Evolutionary conservation across 2,888 invertebrate species (phyloP), one percentile per base, ranked within the genome.

Genomic region (Ametastegia equiseti): DNA sequence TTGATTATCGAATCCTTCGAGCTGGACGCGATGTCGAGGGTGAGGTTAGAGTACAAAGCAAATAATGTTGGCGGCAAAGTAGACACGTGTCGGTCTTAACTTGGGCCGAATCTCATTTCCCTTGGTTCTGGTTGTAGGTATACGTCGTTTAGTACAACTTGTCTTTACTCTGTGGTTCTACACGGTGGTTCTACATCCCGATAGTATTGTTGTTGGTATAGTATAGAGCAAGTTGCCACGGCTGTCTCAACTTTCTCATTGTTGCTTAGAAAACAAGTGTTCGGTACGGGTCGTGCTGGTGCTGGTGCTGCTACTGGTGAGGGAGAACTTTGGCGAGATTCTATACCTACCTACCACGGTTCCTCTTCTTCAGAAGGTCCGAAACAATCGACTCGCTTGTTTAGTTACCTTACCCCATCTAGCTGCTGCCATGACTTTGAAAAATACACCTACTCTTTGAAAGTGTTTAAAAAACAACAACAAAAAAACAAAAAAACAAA

Each of bases 11-110:
- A n/a, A n/a, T n/a, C n/a, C n/a, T n/a, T n/a, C 19, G 54, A 9
- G 42, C 42, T 42, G 6, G 42, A n/a, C n/a, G n/a, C n/a, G n/a
- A n/a, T 42, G 30, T 60, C 23, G 5, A 5, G 15, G 15, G 30
- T 60, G 60, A 30, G 5, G 42, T n/a, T n/a, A 78, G 39, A 54
- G 57, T 33, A 77, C 54, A 57, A 39, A 9, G 39, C 6, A 3
- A 57, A 57, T 57, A 57, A 54, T 39, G 39, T 57, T 23, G n/a
- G 27, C 60, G 39, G 2, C 27, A 19, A 78, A 42, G 78, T 11
- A 78, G 78, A 78, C 78, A 78, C 78, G 78, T 78, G 78, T 78
- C 78, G 39, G 78, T 78, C 60, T 78, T 60, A 78, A 78, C 78
- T 78, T 30, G 39, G 9, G 39, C 30, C 45, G 60, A 78, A 78